Base-by-base conservation (phyloP, 2,888 invertebrate genomes). In the Erebia palarica region DNA sequence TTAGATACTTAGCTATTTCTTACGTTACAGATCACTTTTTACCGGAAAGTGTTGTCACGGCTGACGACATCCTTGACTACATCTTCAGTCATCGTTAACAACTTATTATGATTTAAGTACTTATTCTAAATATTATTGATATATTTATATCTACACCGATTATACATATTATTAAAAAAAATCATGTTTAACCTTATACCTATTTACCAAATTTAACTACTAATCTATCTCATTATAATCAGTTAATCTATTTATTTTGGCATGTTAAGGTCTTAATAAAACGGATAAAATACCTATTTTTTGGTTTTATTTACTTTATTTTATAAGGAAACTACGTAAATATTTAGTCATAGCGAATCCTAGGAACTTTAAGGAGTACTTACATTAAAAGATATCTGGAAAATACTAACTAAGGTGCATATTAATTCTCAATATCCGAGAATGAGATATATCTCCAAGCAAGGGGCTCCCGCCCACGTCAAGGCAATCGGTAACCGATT, bases 51-150 rank as follows among this genome's bases (percentile, higher is more conserved):
- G 79, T 80, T 21, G 80, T 75, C 16, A 79, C 77, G 0, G 80
- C 75, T 1, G 78, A 80, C 36, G 75, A 79, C n/a, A 71, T 80
- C 16, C 73, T 80, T n/a, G 74, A 79, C 67, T 80, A 78, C 68
- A 58, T 66, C 16, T 13, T 57, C 18, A 47, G 14, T 21, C 66
- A 66, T 44, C 44, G 1, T n/a, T 60, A 42, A 14, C 14, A 61
- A 49, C 21, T 36, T 36, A 36, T 36, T 36, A 36, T 5, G 13
- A 63, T 49, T 14, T n/a, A n/a, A n/a, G n/a, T n/a, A n/a, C n/a
- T n/a, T 21, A 16, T 14, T 36, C 10, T 11, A 16, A 4, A 27
- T 57, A 57, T 16, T 55, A 49, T 16, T 9, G 16, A 53, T 53
- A 9, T 53, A 9, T 53, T 8, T 16, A 53, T 16, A 53, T 2